Conservation (phyloP, 2,888 invertebrate genomes). For the Philereme transversata region DNA sequence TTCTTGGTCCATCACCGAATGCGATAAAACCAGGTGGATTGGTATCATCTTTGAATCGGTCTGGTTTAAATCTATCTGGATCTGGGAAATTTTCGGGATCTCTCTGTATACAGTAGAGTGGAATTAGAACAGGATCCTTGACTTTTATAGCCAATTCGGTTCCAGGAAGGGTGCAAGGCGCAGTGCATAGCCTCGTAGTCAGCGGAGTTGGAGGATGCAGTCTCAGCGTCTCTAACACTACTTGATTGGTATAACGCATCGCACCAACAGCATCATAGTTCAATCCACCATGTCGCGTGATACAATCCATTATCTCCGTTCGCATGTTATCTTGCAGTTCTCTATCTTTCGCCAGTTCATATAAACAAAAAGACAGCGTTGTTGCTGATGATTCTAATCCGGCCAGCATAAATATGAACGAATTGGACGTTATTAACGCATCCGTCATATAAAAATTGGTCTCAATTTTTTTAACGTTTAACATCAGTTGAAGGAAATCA, state of each 20-base stretch:
- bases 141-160: constrained; percentile 61
- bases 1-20: constrained; percentile 75
- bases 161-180: constrained; percentile 61
- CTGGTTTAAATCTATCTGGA: constrained; percentile 73
- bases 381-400: constrained; percentile 76
- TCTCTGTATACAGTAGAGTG: constrained; percentile 70
- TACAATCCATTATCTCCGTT: constrained; percentile 63
- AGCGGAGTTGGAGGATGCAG: constrained; percentile 75
- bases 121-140: constrained; percentile 69
- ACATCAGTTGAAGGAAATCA: constrained; percentile 78
- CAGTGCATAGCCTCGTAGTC: constrained; percentile 72
- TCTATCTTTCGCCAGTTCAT: constrained; percentile 69
- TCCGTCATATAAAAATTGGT: constrained; percentile 71
- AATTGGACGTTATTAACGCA: constrained; percentile 76
- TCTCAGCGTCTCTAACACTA: constrained; percentile 67
- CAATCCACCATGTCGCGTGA: constrained; percentile 57
- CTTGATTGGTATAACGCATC: constrained; percentile 65
- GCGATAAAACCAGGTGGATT: constrained; percentile 70
- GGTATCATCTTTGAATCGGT: constrained; percentile 63
- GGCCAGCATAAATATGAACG: constrained; percentile 80
- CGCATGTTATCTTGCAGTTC: constrained; percentile 66
- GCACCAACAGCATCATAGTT: constrained; percentile 70
- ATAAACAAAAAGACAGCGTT: constrained; percentile 75
- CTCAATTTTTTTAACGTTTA: constrained; percentile 71
- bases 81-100: constrained; percentile 68